A percentile compares a stretch with the other conserved stretches of the same genome.
Evolutionary conservation across 2,888 invertebrate genomes (phyloP).

Genomic region (Kryphioiulus occultus): DNA sequence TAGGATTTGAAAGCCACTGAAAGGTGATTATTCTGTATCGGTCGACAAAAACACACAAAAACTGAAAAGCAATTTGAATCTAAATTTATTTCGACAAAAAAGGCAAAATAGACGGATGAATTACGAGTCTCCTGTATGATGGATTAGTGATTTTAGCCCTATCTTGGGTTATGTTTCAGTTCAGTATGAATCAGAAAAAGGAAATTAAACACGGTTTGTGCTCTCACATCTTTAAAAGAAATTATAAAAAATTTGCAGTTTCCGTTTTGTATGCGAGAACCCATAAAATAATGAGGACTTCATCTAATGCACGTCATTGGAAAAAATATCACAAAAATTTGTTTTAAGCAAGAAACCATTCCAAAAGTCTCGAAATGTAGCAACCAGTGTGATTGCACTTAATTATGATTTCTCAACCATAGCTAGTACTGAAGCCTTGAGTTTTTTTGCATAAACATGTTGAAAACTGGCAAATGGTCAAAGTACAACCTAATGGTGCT

Average conservation of each 20-base stretch:
- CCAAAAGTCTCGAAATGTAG: too few relatives aligned
- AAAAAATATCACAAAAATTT: too few relatives aligned
- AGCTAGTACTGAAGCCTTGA: too few relatives aligned
- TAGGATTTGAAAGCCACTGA: not conserved
- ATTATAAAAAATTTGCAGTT: not conserved
- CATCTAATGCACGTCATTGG: too few relatives aligned
- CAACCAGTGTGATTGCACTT: too few relatives aligned
- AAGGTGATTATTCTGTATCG: not conserved
- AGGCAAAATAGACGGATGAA: not conserved
- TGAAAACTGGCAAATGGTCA: too few relatives aligned
- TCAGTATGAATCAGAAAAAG: not conserved
- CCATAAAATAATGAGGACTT: not conserved
- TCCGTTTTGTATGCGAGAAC: not conserved
- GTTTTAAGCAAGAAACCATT: too few relatives aligned
- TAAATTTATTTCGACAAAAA: slow-evolving; percentile 11
- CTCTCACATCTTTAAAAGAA: not conserved
- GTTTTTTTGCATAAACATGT: too few relatives aligned
- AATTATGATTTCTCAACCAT: too few relatives aligned
- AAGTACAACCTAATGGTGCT: too few relatives aligned
- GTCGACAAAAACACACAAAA: not conserved
- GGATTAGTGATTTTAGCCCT: not conserved
- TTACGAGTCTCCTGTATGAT: not conserved
- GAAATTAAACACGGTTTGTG: not conserved
- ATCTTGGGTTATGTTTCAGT: slow-evolving; percentile 8
- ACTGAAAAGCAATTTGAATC: not conserved